These are phyloP conservation scores for Pseudolaguvia tuberculata DNA, from an alignment of 2,113 vertebrate genomes.

Conservation along the genomic window DNA sequence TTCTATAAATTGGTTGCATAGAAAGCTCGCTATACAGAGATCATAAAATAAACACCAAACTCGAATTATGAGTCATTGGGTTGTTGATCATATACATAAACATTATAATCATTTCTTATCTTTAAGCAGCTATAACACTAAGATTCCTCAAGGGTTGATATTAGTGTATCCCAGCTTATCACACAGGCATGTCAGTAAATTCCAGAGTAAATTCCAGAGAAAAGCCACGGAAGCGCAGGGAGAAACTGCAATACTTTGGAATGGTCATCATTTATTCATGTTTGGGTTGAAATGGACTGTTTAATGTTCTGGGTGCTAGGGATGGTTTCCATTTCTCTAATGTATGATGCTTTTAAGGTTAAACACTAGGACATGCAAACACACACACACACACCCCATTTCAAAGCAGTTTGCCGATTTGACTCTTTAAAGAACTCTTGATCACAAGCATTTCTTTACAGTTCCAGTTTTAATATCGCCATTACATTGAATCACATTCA, in stretches of 20 bases:
- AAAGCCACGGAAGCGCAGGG: too few relatives aligned
- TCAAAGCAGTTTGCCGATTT: neutral
- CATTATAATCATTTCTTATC: neutral
- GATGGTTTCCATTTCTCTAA: neutral
- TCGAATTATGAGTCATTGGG: too few relatives aligned
- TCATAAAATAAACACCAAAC: too few relatives aligned
- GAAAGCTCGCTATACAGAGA: neutral
- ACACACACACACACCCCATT: neutral
- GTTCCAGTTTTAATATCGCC: conserved; percentile 68
- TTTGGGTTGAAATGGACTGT: neutral
- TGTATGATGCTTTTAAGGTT: neutral
- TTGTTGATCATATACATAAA: neutral
- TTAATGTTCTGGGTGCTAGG: neutral
- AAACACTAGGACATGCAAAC: neutral
- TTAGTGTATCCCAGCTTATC: too few relatives aligned
- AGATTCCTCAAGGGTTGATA: too few relatives aligned
- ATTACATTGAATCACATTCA: conserved; percentile 70
- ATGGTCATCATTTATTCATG: neutral
- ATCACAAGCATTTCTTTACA: conserved; percentile 40
- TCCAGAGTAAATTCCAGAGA: too few relatives aligned
- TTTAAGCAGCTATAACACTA: too few relatives aligned
- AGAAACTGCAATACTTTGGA: too few relatives aligned
- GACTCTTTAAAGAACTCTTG: conserved; percentile 10
- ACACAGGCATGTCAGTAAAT: neutral
- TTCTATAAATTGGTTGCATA: neutral